Base-by-base conservation (phyloP, 1,140 invertebrate genomes). In the Cyclina sinensis region DNA sequence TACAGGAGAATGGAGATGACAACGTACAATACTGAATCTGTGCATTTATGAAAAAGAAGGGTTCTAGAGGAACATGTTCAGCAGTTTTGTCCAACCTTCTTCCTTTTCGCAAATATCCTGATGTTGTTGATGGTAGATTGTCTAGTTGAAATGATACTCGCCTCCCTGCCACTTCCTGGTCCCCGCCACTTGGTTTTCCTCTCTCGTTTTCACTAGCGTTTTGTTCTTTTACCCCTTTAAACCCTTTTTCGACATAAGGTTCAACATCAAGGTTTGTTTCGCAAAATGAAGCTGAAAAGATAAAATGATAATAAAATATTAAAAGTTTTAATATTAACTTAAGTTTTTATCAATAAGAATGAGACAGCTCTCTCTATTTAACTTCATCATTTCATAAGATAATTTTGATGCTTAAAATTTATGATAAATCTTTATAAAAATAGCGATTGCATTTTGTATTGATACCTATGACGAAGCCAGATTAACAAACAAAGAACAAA, bases 131-230 rank as follows among this genome's bases (percentile, higher is more conserved):
- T 39, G 87, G 88, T 51, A 91, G 80, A 79, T 91, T 86, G 51
- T 93, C 91, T 78, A 94, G 90, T 82, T 93, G 92, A 85, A 94
- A 94, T 51, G 93, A 94, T 92, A 94, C 94, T 93, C 93, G 93
- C 91, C 94, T 93, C 30, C 92, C 92, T 24, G 80, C 57, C 84
- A 48, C 54, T 68, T 57, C 80, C 12, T n/a, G 18, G 14, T 76
- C 82, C 48, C 43, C 82, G 4, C 21, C 24, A 27, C 48, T 32
- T 70, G 18, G 43, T 73, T 68, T 48, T 21, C n/a, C 30, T 21
- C 35, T 37, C n/a, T 48, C 16, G 21, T 18, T 46, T 9, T 24
- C n/a, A 24, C 21, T 37, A 57, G 54, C 62, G 2, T 78, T 43
- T 3, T 11, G 65, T 27, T 85, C 87, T 14, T 68, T 68, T 43